A percentile compares a stretch with the other conserved stretches of the same genome.
phyloP scores from a whole-genome alignment of 2,797 vertebrate genomes.

The Meda fulgida region DNA sequence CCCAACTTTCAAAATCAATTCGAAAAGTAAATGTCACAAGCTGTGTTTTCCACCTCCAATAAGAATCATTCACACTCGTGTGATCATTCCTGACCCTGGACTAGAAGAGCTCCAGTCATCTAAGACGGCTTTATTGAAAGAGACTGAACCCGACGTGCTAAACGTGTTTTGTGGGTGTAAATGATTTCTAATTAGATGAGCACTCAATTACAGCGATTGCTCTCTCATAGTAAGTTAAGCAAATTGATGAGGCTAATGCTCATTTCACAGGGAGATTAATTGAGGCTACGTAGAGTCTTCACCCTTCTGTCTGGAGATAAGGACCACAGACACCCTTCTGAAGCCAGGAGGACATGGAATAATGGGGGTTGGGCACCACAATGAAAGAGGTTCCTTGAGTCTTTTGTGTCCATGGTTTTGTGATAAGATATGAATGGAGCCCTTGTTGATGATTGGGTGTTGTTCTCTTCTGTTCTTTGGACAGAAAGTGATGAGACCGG shows the following conservation, averaged over 20 bases:
- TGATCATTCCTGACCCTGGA: constrained; percentile 36
- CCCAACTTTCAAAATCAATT: neutral
- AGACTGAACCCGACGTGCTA: constrained; percentile 33
- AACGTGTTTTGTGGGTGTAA: constrained; percentile 48
- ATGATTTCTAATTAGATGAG: constrained; percentile 55
- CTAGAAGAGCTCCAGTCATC: constrained; percentile 41
- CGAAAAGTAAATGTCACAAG: neutral
- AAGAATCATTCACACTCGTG: constrained; percentile 41
- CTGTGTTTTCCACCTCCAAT: constrained; percentile 27
- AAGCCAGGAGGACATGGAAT: constrained; percentile 22
- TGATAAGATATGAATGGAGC: constrained; percentile 58
- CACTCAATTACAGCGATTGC: constrained; percentile 53
- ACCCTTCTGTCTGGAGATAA: constrained; percentile 60
- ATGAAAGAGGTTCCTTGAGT: constrained; percentile 11
- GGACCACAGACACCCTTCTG: constrained; percentile 41
- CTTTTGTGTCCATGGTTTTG: constrained; percentile 21
- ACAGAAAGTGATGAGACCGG: constrained; percentile 35
- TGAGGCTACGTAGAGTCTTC: constrained; percentile 35
- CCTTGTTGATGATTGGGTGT: constrained; percentile 45
- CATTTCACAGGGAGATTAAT: constrained; percentile 58
- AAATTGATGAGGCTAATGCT: constrained; percentile 56
- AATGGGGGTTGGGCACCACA: neutral
- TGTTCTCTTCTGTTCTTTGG: constrained; percentile 46
- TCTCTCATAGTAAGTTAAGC: constrained; percentile 49
- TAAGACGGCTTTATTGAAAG: constrained; percentile 53